phyloP scores from a whole-genome alignment of 2,888 invertebrate species.

The Amphipyra tragopoginis region DNA sequence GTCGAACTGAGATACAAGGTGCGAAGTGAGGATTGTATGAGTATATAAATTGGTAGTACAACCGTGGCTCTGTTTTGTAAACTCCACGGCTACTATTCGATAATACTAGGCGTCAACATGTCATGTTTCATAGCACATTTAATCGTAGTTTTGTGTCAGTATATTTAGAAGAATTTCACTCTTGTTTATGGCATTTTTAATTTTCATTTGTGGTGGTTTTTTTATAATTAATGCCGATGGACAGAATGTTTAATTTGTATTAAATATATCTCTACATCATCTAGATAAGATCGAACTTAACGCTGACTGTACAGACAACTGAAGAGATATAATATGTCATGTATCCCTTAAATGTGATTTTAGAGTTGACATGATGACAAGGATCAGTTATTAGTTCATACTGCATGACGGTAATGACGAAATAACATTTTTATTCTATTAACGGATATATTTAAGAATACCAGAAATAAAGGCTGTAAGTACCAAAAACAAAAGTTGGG shows the following conservation, averaged over 20 bases:
- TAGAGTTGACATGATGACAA: background rate
- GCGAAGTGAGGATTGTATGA: slow-evolving; percentile 61
- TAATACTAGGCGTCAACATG: slow-evolving; percentile 64
- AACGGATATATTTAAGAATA: too few relatives aligned
- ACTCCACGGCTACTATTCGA: slow-evolving; percentile 51
- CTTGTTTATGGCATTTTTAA: slow-evolving; percentile 71
- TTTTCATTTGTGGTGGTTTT: slow-evolving; percentile 64
- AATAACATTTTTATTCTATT: background rate
- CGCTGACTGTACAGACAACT: slow-evolving; percentile 39
- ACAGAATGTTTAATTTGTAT: slow-evolving; percentile 50
- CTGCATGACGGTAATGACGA: background rate
- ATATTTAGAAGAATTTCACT: slow-evolving; percentile 70
- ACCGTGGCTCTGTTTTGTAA: slow-evolving; percentile 61
- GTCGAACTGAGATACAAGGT: slow-evolving; percentile 56
- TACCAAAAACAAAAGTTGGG: too few relatives aligned
- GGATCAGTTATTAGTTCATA: slow-evolving; percentile 9
- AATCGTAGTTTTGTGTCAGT: slow-evolving; percentile 76
- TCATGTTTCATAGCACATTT: slow-evolving; percentile 74
- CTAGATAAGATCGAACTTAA: slow-evolving; percentile 44
- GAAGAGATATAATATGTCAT: slow-evolving; percentile 23
- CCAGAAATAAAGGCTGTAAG: too few relatives aligned
- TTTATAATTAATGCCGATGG: slow-evolving; percentile 46
- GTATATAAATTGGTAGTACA: slow-evolving; percentile 58
- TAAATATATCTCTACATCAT: slow-evolving; percentile 55
- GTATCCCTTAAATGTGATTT: slow-evolving; percentile 3